These are phyloP conservation scores for Erethizon dorsatum DNA, from an alignment of 2,797 vertebrate genomes.

Conservation along the genomic window DNA sequence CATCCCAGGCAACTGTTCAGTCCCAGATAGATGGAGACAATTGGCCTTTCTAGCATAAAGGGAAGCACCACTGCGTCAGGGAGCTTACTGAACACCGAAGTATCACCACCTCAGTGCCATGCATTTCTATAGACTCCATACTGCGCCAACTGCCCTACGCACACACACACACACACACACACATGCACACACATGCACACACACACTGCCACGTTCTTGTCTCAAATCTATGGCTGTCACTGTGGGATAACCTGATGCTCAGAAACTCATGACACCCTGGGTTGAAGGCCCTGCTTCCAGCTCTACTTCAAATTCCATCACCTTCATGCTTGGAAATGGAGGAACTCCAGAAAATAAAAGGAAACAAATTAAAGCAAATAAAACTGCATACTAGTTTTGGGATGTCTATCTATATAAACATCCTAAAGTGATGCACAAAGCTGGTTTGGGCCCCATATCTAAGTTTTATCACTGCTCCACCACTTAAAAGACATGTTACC, in stretches of 20 bases:
- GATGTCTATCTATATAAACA: not conserved
- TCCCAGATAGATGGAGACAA: not conserved
- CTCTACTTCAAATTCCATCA: not conserved
- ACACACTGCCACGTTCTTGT: not conserved
- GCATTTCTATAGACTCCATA: not conserved
- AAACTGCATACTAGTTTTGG: not conserved
- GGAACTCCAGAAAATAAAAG: not conserved
- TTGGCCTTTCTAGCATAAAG: not conserved
- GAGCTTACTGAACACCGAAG: not conserved
- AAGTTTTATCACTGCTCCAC: not conserved
- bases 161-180: not conserved
- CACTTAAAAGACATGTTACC: not conserved
- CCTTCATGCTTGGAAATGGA: not conserved
- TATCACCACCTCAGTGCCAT: not conserved
- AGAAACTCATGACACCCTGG: not conserved
- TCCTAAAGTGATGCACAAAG: not conserved
- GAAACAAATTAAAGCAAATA: not conserved
- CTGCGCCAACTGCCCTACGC: not conserved
- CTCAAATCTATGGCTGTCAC: not conserved
- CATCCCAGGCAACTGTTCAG: not conserved
- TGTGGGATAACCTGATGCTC: not conserved
- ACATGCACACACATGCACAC: not conserved
- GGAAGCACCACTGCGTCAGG: not conserved
- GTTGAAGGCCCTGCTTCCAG: not conserved
- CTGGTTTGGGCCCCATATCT: not conserved